These are phyloP conservation scores for Setophaga coronata DNA, from an alignment of 2,113 vertebrate genomes.

Conservation along the genomic window DNA sequence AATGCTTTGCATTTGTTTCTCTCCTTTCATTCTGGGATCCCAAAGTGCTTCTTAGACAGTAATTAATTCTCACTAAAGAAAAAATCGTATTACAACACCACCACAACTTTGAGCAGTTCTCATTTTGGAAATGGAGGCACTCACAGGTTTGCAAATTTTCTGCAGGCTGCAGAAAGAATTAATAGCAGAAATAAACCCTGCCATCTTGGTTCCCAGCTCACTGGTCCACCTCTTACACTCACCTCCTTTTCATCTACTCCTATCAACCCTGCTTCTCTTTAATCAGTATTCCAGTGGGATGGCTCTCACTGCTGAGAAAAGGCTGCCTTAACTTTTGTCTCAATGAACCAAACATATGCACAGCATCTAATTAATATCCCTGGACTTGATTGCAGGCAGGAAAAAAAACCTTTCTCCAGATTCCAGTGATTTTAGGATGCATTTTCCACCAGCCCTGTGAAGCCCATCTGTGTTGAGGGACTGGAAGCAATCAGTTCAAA, in stretches of 20 bases:
- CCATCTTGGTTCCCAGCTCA: neutral
- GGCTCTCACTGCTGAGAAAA: neutral
- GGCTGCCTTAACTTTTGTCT: slow-evolving; percentile 21
- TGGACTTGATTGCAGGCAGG: neutral
- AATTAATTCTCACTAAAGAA: slow-evolving; percentile 25
- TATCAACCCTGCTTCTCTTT: neutral
- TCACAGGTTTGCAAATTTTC: neutral
- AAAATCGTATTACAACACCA: neutral
- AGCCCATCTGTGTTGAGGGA: neutral
- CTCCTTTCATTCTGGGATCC: slow-evolving; percentile 19
- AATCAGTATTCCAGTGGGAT: neutral
- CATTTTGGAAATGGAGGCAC: neutral
- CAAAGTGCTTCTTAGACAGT: slow-evolving; percentile 7
- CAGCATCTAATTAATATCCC: slow-evolving; percentile 2
- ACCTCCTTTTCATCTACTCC: neutral
- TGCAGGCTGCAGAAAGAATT: neutral
- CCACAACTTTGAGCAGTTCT: neutral
- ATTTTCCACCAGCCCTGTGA: neutral
- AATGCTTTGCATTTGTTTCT: slow-evolving; percentile 39
- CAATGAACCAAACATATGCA: neutral
- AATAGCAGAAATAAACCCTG: neutral
- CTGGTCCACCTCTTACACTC: neutral
- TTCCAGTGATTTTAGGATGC: neutral
- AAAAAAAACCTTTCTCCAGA: neutral
- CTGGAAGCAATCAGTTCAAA: neutral